Evolutionary conservation across 2,797 vertebrate species (phyloP).

Genomic region (Hypotaenidia okinawae): DNA sequence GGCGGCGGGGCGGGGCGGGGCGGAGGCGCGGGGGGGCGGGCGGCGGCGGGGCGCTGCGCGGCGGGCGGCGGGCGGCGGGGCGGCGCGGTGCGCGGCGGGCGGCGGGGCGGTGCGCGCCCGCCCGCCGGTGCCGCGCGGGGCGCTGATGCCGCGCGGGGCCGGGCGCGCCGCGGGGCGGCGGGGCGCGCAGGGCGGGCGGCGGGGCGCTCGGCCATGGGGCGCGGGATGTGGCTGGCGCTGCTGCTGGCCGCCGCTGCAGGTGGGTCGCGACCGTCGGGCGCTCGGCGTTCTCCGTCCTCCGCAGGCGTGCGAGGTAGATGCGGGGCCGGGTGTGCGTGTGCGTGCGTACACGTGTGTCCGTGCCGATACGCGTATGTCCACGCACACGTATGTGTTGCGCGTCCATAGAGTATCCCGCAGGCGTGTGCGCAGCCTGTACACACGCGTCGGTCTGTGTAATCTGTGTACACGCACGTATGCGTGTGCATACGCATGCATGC

Average conservation of each 20-base stretch:
- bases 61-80: not conserved
- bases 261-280: slow-evolving; percentile 53
- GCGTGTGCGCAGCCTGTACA: not conserved
- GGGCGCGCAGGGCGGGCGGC: slow-evolving; percentile 48
- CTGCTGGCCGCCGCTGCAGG: slow-evolving; percentile 73
- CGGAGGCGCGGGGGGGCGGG: not conserved
- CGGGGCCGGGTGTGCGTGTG: not conserved
- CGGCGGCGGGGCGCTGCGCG: not conserved
- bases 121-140: not conserved
- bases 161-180: slow-evolving; percentile 61
- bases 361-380: not conserved
- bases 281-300: not conserved
- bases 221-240: slow-evolving; percentile 56
- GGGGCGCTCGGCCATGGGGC: slow-evolving; percentile 67
- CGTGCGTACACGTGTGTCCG: no score
- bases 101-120: not conserved
- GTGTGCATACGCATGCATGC: no score
- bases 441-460: no score
- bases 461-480: not conserved
- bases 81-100: not conserved
- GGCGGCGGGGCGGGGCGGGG: not conserved
- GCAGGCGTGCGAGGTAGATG: not conserved
- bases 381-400: not conserved
- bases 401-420: not conserved
- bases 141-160: slow-evolving; percentile 13